Evolutionary conservation across 35 echinoderm and acorn worm species (phyloP).

Genomic region (Chiridota heheva): DNA sequence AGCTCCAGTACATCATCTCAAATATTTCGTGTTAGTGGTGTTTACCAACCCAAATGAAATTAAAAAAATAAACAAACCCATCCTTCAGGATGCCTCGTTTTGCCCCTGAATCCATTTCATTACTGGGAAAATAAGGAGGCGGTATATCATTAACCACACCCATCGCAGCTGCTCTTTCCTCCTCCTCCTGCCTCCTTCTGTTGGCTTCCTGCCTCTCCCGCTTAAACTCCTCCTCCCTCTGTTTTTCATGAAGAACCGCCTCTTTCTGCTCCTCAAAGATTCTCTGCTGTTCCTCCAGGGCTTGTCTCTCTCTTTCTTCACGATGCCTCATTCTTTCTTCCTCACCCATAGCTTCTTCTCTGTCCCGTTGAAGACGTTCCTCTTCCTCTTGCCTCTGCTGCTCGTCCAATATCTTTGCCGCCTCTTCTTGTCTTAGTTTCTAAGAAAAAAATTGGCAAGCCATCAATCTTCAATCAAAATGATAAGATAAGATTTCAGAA

Average conservation of each 20-base stretch:
- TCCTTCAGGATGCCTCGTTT: no score
- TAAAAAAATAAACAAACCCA: no score
- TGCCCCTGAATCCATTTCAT: no score
- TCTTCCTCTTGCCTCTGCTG: slow-evolving; percentile 50
- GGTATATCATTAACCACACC: not conserved
- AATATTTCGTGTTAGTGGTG: no score
- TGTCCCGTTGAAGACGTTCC: slow-evolving; percentile 33
- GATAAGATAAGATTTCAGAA: not conserved
- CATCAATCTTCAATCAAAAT: not conserved
- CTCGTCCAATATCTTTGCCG: slow-evolving; percentile 31
- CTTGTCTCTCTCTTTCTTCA: slow-evolving; percentile 57
- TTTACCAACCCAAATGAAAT: no score
- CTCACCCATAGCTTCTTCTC: slow-evolving; percentile 52
- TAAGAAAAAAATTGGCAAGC: slow-evolving; percentile 19
- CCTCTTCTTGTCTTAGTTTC: slow-evolving; percentile 67
- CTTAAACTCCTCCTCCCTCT: slow-evolving; percentile 23
- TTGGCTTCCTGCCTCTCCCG: slow-evolving; percentile 45
- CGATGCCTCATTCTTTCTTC: slow-evolving; percentile 53
- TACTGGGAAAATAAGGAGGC: no score
- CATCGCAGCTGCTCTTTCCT: slow-evolving; percentile 6
- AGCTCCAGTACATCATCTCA: no score
- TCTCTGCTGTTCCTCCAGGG: slow-evolving; percentile 71
- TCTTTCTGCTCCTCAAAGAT: slow-evolving; percentile 65
- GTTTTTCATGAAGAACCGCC: slow-evolving; percentile 54
- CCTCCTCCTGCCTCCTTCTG: not conserved